A percentile compares a stretch with the other conserved stretches of the same genome.
phyloP scores from a whole-genome alignment of 64 coral and sea anemone species.

The Porites lutea region DNA sequence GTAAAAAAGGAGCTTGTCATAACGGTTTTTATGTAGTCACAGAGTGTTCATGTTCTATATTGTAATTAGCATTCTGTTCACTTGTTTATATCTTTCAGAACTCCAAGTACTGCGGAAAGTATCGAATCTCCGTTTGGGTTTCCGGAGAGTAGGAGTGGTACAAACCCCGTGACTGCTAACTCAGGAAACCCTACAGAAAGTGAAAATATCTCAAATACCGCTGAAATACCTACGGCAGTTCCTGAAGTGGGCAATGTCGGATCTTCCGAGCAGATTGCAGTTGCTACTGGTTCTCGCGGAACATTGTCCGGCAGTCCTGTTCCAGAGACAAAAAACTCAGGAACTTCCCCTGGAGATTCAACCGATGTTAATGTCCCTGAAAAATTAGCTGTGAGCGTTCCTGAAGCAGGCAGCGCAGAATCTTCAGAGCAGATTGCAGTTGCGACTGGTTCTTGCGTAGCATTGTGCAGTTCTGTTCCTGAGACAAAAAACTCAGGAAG shows the following conservation, averaged over 20 bases:
- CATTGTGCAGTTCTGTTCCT: not conserved
- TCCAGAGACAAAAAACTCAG: too few species aligned
- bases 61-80: not conserved
- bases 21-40: not conserved
- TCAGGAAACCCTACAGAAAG: not conserved
- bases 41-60: not conserved
- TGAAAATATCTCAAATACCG: not conserved
- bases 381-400: too few species aligned
- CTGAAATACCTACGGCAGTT: too few species aligned
- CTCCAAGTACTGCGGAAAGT: slow-evolving; percentile 1
- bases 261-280: too few species aligned
- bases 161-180: not conserved
- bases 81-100: not conserved
- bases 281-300: too few species aligned
- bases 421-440: too few species aligned
- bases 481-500: not conserved
- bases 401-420: too few species aligned
- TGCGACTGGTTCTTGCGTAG: too few species aligned
- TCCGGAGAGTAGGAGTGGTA: not conserved
- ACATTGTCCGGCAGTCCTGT: too few species aligned
- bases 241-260: too few species aligned
- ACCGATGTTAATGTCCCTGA: too few species aligned
- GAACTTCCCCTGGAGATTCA: too few species aligned
- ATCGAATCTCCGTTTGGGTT: not conserved
- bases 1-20: not conserved